Percentiles rank a stretch among this genome's conserved stretches.
Evolutionary conservation across 2,888 invertebrate species (phyloP).

Genomic region (Abrostola tripartita): DNA sequence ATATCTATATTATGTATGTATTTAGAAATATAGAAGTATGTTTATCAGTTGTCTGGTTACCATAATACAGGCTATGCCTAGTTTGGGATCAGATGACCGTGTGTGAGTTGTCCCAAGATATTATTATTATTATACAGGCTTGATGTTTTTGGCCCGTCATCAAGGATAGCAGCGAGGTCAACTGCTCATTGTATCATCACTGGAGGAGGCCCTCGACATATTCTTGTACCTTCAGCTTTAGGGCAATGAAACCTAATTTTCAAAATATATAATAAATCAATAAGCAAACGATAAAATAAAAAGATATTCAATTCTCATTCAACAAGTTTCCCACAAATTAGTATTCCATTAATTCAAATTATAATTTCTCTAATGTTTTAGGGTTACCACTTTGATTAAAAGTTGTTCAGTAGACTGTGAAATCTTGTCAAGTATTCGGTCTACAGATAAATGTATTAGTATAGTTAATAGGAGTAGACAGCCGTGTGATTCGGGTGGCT

Average conservation of each 20-base stretch:
- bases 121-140: too few species aligned
- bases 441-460: conserved; percentile 68
- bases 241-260: neutral
- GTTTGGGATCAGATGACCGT: too few species aligned
- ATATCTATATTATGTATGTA: too few species aligned
- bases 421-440: conserved; percentile 74
- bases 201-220: too few species aligned
- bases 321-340: conserved; percentile 44
- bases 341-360: conserved; percentile 46
- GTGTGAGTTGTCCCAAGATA: too few species aligned
- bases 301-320: conserved; percentile 4
- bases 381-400: conserved; percentile 67
- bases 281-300: neutral
- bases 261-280: neutral
- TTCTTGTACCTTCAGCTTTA: neutral
- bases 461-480: conserved; percentile 72
- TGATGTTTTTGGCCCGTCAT: too few species aligned
- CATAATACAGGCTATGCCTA: too few species aligned
- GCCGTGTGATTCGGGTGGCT: conserved; percentile 70
- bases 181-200: too few species aligned
- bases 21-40: too few species aligned
- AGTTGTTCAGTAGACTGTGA: conserved; percentile 72
- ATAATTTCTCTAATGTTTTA: conserved; percentile 51
- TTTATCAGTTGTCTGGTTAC: too few species aligned
- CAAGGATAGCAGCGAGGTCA: too few species aligned